A percentile compares a stretch with the other conserved stretches of the same genome.
phyloP scores from a whole-genome alignment of 2,797 vertebrate species.

The Sebastes diploproa region DNA sequence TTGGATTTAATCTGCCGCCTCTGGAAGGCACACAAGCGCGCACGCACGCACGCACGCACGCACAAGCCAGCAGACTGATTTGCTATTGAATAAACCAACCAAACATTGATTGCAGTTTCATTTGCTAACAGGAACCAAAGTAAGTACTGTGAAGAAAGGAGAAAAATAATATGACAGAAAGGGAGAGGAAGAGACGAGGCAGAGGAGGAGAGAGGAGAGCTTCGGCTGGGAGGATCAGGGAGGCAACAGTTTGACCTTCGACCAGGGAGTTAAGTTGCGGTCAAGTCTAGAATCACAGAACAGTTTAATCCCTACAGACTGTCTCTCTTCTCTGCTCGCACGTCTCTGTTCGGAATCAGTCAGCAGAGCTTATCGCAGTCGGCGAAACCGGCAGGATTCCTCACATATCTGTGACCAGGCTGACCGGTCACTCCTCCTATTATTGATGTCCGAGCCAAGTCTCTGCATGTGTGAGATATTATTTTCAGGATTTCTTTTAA shows the following conservation, averaged over 20 bases:
- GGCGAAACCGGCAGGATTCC: conserved; percentile 44
- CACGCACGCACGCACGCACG: not conserved
- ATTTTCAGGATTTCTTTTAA: not conserved
- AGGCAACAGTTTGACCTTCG: conserved; percentile 65
- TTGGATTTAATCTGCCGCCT: conserved; percentile 69
- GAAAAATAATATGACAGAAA: not conserved
- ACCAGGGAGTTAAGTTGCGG: conserved; percentile 63
- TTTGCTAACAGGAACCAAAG: not conserved
- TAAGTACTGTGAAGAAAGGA: not conserved
- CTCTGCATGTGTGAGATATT: not conserved
- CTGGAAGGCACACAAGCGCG: conserved; percentile 11
- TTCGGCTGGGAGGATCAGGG: conserved; percentile 5
- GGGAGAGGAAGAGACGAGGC: not conserved
- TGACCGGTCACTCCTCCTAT: not conserved
- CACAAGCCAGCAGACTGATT: not conserved
- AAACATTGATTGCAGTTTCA: conserved; percentile 13
- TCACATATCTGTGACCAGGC: conserved; percentile 35
- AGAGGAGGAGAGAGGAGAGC: not conserved
- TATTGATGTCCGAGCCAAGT: not conserved
- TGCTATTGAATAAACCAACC: conserved; percentile 1
- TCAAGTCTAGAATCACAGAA: conserved; percentile 68
- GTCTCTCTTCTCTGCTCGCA: not conserved
- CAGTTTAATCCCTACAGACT: conserved; percentile 35
- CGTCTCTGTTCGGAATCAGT: conserved; percentile 46
- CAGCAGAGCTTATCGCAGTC: conserved; percentile 57